Evolutionary conservation across 2,113 vertebrate genomes (phyloP).

Genomic region (Zeus faber): DNA sequence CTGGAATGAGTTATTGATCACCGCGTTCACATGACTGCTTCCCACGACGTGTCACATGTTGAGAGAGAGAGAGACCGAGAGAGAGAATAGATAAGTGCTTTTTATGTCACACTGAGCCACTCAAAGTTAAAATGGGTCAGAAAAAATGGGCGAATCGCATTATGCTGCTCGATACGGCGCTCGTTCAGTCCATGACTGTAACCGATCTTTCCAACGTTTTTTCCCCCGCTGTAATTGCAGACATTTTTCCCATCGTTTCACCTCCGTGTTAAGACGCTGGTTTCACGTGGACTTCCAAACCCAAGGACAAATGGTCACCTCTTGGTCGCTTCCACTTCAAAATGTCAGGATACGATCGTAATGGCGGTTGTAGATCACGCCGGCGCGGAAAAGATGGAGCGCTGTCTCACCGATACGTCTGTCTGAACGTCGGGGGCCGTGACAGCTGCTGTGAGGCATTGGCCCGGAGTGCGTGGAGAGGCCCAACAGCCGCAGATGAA

Average conservation of each 20-base stretch:
- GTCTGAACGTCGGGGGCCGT: constrained; percentile 25
- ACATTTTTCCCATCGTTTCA: too few species aligned
- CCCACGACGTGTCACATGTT: neutral
- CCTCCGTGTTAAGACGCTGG: too few species aligned
- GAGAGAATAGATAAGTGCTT: neutral
- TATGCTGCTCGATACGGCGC: too few species aligned
- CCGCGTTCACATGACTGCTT: constrained; percentile 5
- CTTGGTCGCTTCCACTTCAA: neutral
- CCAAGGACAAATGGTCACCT: too few species aligned
- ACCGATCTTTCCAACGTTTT: too few species aligned
- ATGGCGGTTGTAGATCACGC: neutral
- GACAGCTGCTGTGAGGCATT: constrained; percentile 46
- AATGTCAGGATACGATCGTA: neutral
- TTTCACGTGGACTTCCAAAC: too few species aligned
- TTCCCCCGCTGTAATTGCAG: too few species aligned
- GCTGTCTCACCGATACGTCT: constrained; percentile 9
- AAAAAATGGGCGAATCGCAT: too few species aligned
- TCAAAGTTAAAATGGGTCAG: too few species aligned
- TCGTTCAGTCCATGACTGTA: too few species aligned
- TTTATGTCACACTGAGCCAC: too few species aligned
- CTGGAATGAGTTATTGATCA: constrained; percentile 44
- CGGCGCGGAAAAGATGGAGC: neutral
- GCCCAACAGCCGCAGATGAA: constrained; percentile 54
- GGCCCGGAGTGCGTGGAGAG: constrained; percentile 45
- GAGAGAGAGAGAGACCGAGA: constrained; percentile 3